Percentiles rank a stretch among this genome's conserved stretches.
These are phyloP conservation scores for Pelvicachromis taeniatus DNA, from an alignment of 2,113 vertebrate genomes.

Conservation along the genomic window DNA sequence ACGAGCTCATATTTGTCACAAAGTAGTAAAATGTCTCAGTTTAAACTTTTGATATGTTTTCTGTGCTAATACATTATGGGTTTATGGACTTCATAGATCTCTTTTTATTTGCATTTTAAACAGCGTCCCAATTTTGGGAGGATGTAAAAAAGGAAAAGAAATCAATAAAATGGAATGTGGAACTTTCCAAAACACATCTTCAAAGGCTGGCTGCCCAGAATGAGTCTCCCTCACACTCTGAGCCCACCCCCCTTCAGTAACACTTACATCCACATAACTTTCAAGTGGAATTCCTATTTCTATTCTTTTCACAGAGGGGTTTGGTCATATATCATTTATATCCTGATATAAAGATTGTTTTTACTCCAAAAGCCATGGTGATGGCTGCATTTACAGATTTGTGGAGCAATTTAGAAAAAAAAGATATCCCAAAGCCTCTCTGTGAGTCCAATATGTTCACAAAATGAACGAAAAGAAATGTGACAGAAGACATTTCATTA, in stretches of 20 bases:
- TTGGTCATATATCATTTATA: not conserved
- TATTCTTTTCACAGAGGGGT: not conserved
- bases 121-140: not conserved
- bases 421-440: not conserved
- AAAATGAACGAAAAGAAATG: not conserved
- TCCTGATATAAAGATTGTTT: not conserved
- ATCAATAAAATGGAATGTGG: not conserved
- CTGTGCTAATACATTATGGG: not conserved
- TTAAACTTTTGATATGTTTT: not conserved
- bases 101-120: not conserved
- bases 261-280: not conserved
- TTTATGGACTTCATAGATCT: not conserved
- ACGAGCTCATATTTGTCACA: not conserved
- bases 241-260: not conserved
- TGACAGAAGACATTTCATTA: not conserved
- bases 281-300: not conserved
- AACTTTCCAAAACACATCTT: not conserved
- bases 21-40: not conserved
- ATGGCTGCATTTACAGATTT: not conserved
- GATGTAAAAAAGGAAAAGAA: not conserved
- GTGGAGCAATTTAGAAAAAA: not conserved
- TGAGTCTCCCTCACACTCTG: not conserved
- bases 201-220: not conserved
- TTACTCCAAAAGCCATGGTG: rapidly evolving
- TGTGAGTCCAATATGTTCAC: not conserved